A percentile compares a stretch with the other conserved stretches of the same genome.
phyloP scores from a whole-genome alignment of 2,888 invertebrate species.

The Eurytoma californica region DNA sequence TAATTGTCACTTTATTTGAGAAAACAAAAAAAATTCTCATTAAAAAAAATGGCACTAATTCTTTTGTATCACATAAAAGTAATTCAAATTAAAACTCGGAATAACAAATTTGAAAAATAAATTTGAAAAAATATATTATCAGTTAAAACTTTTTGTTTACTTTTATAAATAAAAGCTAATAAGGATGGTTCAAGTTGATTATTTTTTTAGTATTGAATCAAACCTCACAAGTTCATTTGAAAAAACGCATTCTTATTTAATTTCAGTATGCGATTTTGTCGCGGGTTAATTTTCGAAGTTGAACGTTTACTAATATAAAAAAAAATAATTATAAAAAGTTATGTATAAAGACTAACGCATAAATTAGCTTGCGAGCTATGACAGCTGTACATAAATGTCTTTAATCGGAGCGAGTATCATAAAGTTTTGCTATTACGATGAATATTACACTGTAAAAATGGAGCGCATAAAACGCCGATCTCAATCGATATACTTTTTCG shows the following conservation, averaged over 20 bases:
- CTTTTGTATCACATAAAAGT: not conserved
- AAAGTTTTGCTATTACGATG: slow-evolving; percentile 34
- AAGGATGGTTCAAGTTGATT: not conserved
- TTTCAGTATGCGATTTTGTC: not conserved
- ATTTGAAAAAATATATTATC: slow-evolving; percentile 14
- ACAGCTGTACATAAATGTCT: slow-evolving; percentile 46
- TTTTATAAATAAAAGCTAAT: not conserved
- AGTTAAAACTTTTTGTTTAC: not conserved
- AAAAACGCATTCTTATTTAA: not conserved
- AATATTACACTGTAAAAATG: slow-evolving; percentile 48
- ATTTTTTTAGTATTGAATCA: not conserved
- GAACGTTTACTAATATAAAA: not conserved
- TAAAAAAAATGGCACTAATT: slow-evolving; percentile 33
- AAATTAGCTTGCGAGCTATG: slow-evolving; percentile 32
- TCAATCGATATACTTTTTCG: slow-evolving; percentile 31
- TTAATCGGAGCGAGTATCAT: slow-evolving; percentile 39
- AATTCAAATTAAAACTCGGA: slow-evolving; percentile 7
- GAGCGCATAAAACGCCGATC: slow-evolving; percentile 38
- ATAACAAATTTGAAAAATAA: slow-evolving; percentile 25
- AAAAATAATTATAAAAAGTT: slow-evolving; percentile 23
- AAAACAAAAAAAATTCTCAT: slow-evolving; percentile 15
- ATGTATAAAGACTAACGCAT: slow-evolving; percentile 42
- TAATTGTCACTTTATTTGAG: slow-evolving; percentile 19
- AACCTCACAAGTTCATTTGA: not conserved
- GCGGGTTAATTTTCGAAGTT: not conserved